Evolutionary conservation across 1,140 invertebrate species (phyloP).

Genomic region (Rhyacophila brunnea): DNA sequence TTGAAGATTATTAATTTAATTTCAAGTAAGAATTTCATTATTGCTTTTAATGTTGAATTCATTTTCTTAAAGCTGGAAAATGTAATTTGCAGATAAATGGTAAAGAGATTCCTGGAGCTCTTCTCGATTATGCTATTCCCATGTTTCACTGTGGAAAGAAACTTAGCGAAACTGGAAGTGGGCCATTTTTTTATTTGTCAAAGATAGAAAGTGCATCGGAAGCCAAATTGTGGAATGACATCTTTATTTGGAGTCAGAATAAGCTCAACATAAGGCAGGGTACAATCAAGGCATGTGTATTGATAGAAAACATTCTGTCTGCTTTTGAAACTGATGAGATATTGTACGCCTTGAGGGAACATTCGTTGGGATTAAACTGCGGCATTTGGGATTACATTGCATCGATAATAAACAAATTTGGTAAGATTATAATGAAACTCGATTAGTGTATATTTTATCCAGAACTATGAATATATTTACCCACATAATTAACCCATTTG

Average conservation of each 20-base stretch:
- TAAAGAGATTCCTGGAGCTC: slow-evolving; percentile 62
- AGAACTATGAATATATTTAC: neutral
- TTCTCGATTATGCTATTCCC: slow-evolving; percentile 69
- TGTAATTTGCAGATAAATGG: slow-evolving; percentile 66
- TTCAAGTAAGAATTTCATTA: no score
- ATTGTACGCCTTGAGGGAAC: slow-evolving; percentile 63
- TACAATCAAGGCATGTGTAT: slow-evolving; percentile 69
- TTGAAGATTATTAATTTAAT: no score
- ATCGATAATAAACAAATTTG: slow-evolving; percentile 69
- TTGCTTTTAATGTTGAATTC: no score
- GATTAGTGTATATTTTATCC: slow-evolving; percentile 33
- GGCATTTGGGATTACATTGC: slow-evolving; percentile 77
- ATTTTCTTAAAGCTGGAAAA: no score
- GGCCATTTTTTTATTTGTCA: slow-evolving; percentile 68
- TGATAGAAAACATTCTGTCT: slow-evolving; percentile 72
- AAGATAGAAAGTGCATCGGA: slow-evolving; percentile 67
- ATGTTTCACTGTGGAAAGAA: slow-evolving; percentile 64
- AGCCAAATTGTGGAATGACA: slow-evolving; percentile 69
- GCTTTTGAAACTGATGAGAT: slow-evolving; percentile 71
- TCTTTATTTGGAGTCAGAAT: slow-evolving; percentile 67
- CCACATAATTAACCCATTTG: no score
- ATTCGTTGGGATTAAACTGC: slow-evolving; percentile 71
- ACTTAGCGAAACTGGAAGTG: slow-evolving; percentile 55
- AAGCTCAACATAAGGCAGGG: slow-evolving; percentile 57
- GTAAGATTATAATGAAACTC: no score